phyloP scores from a whole-genome alignment of 2,797 vertebrate genomes.

The Valencia hispanica region DNA sequence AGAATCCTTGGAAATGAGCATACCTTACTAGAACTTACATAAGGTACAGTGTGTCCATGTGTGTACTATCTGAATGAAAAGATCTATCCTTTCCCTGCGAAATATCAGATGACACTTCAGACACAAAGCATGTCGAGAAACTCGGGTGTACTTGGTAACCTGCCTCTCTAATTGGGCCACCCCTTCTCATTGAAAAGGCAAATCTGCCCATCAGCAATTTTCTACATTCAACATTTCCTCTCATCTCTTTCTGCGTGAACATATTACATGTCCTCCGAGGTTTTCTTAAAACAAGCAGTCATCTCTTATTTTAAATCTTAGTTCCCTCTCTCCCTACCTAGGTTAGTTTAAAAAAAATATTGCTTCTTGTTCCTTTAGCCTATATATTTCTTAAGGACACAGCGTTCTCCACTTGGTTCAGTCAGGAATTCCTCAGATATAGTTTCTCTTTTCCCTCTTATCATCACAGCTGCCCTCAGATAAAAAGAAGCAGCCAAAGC shows the following conservation, averaged over 20 bases:
- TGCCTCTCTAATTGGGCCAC: conserved; percentile 61
- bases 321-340: conserved; percentile 31
- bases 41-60: background rate
- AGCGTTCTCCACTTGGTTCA: conserved; percentile 51
- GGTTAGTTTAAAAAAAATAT: conserved; percentile 36
- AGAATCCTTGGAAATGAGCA: background rate
- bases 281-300: conserved; percentile 31
- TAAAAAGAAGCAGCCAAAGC: conserved; percentile 54
- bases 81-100: conserved; percentile 47
- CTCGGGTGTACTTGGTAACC: conserved; percentile 56
- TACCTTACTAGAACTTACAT: background rate
- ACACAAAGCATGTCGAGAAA: conserved; percentile 26
- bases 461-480: conserved; percentile 49
- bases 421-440: conserved; percentile 56
- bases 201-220: conserved; percentile 63
- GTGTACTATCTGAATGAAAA: conserved; percentile 28
- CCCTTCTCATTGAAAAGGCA: conserved; percentile 47
- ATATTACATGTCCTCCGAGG: conserved; percentile 53
- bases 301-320: background rate
- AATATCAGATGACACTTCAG: conserved; percentile 24
- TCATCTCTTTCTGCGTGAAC: conserved; percentile 48
- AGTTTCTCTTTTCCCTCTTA: conserved; percentile 60
- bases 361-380: conserved; percentile 34
- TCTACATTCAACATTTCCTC: conserved; percentile 57
- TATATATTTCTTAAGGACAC: conserved; percentile 44